Conservation (phyloP, 2,888 invertebrate species). For the Octonoba sinensis region DNA sequence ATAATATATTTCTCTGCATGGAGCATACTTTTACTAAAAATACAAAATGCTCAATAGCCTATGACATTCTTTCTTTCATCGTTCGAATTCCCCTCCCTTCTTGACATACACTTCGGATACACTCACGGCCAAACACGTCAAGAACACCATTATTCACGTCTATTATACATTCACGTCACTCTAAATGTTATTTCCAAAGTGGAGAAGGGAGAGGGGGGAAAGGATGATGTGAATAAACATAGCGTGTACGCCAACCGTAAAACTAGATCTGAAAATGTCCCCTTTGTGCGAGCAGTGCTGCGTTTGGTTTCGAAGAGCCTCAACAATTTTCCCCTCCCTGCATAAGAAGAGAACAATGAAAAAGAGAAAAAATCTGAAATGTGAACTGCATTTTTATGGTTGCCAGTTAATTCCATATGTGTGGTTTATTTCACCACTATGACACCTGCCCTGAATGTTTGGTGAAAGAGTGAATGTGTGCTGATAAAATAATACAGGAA, state of each 20-base stretch:
- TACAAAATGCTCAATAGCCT: too few species aligned
- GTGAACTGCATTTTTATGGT: too few species aligned
- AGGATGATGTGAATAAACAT: neutral
- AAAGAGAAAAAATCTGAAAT: too few species aligned
- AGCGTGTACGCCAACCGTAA: neutral
- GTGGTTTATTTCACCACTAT: too few species aligned
- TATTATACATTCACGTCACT: constrained; percentile 28
- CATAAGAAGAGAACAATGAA: neutral
- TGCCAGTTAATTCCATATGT: too few species aligned
- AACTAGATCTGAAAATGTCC: neutral
- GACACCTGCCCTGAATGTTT: too few species aligned
- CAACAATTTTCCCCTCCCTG: neutral
- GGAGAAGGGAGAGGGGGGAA: neutral
- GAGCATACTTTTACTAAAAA: too few species aligned
- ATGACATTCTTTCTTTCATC: neutral
- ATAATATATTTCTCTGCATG: too few species aligned
- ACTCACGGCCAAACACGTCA: constrained; percentile 16
- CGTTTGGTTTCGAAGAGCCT: neutral
- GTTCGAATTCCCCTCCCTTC: neutral
- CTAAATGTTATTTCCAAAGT: neutral
- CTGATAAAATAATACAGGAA: too few species aligned
- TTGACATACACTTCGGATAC: neutral
- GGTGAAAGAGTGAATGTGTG: too few species aligned
- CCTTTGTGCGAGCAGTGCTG: neutral
- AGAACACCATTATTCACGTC: constrained; percentile 22